Base-by-base conservation (phyloP, 2,797 vertebrate species). In the Heteromormyrus szaboi region DNA sequence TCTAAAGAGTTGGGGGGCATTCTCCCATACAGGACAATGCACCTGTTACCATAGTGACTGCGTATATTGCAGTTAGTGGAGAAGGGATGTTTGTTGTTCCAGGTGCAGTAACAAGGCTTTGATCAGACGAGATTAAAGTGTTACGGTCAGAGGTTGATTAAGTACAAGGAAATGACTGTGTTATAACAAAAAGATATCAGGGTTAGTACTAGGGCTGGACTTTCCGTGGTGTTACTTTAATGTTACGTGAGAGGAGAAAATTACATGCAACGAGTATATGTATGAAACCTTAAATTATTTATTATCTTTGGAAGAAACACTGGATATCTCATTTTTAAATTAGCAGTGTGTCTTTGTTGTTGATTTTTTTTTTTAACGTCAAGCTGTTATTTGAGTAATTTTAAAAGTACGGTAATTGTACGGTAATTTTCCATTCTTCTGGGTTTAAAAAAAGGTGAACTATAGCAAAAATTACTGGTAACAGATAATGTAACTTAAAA, bases 31-130 rank as follows among this genome's bases (percentile, higher is more conserved):
- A 85, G 44, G 48, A 85, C 83, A 17, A 25, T 50, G 48, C 48
- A 85, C n/a, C 83, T 50, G 83, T 85, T 85, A 85, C 83, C 83
- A 85, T 85, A 85, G 83, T 85, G 83, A 53, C 48, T 48, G 7
- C 4, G 48, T 46, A 84, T 85, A n/a, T 46, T 88, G 12, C 68
- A 59, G 76, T 51, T 29, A 89, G 83, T 12, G 56, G 33, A 19
- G 59, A 33, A 48, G 33, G 59, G 25, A 72, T 37, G 46, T 89
- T 86, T 37, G 46, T 22, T 72, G 14, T 19, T 85, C 46, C 8
- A 65, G 46, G 88, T 89, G 84, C 25, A 37, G 44, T 89, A 85
- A 68, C 76, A 33, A 68, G 46, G 46, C 37, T 89, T 62, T 86
- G 56, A 53, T 72, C 54, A 72, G 81, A 33, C 22, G 41, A 37